Evolutionary conservation across 1,140 invertebrate species (phyloP).

Genomic region (Octopus bimaculoides): DNA sequence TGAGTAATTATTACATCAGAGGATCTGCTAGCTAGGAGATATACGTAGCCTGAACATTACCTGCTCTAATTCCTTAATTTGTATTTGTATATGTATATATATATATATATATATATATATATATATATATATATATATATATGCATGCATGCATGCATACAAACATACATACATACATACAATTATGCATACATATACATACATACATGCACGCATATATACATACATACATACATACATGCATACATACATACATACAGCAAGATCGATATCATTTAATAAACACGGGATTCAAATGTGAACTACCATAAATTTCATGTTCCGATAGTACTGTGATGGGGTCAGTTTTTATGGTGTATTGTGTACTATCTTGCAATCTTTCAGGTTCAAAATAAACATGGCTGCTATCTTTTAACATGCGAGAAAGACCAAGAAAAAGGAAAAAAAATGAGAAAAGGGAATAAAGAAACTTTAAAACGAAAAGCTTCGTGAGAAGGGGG

Average conservation of each 20-base stretch:
- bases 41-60: not conserved
- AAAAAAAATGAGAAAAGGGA: no score
- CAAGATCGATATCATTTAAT: no score
- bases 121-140: not conserved
- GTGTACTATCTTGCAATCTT: no score
- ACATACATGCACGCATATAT: not conserved
- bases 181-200: not conserved
- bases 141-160: not conserved
- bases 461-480: no score
- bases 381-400: no score
- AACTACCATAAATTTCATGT: no score
- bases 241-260: not conserved
- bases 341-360: no score
- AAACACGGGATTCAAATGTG: no score
- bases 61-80: not conserved
- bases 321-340: no score
- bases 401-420: no score
- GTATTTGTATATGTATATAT: not conserved
- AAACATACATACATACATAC: not conserved
- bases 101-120: not conserved
- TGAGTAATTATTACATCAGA: not conserved
- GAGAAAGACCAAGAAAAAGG: no score
- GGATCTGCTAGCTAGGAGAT: not conserved
- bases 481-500: no score
- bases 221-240: not conserved